Conservation (phyloP, 2,113 vertebrate genomes). For the Platichthys flesus region DNA sequence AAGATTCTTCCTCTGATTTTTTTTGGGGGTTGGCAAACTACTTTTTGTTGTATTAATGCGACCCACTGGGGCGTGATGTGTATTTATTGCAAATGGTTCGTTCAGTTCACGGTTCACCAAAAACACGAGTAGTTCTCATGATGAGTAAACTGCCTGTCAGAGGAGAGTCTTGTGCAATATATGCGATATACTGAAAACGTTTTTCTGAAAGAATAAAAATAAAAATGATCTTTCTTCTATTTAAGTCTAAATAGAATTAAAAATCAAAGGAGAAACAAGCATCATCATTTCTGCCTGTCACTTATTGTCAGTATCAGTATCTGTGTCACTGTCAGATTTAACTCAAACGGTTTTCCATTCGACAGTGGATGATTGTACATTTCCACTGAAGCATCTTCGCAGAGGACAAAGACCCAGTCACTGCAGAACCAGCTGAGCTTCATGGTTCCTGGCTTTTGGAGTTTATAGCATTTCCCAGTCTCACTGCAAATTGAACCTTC, state of each 20-base stretch:
- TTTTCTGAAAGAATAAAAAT: no score
- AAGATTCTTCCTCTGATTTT: no score
- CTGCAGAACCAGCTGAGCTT: conserved; percentile 5
- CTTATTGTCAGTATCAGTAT: not conserved
- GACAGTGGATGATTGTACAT: conserved; percentile 41
- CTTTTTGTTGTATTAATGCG: no score
- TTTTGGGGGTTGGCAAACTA: no score
- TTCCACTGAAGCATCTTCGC: conserved; percentile 56
- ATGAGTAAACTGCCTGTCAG: no score
- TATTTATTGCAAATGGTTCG: no score
- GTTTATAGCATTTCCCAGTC: conserved; percentile 40
- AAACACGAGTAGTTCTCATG: no score
- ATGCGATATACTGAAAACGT: no score
- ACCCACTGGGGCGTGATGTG: no score
- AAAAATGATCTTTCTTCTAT: no score
- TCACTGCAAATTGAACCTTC: conserved; percentile 42
- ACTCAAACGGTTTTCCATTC: conserved; percentile 32
- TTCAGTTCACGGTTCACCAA: no score
- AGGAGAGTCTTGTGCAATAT: no score
- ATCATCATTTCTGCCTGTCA: conserved; percentile 6
- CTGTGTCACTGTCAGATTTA: conserved; percentile 26
- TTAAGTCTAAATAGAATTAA: not conserved
- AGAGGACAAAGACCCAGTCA: conserved; percentile 58
- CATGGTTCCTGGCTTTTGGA: conserved; percentile 14
- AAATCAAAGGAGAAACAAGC: not conserved